Conservation (phyloP, 2,113 vertebrate genomes). For the Cisticola juncidis region DNA sequence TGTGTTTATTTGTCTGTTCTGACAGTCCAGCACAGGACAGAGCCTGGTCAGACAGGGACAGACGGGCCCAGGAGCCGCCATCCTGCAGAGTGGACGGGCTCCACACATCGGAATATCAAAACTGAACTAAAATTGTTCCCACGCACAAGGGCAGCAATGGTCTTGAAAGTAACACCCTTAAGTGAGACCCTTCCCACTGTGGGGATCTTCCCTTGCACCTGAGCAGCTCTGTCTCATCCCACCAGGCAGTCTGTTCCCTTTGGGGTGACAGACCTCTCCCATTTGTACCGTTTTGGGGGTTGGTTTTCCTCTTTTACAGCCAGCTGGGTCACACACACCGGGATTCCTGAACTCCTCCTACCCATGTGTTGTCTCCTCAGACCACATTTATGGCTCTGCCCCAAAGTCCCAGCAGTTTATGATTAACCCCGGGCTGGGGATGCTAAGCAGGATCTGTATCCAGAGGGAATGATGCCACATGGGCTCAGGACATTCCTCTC, state of each 20-base stretch:
- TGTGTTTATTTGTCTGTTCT: fast-evolving
- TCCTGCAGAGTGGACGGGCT: not conserved
- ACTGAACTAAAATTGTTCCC: not conserved
- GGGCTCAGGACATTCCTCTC: not conserved
- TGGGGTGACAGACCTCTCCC: not conserved
- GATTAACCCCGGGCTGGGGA: not conserved
- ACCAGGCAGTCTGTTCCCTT: not conserved
- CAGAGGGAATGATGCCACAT: not conserved
- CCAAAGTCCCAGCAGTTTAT: not conserved
- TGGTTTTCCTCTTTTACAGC: not conserved
- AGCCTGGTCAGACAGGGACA: not conserved
- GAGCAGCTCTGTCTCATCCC: not conserved
- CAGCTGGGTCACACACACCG: fast-evolving
- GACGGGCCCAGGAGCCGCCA: fast-evolving
- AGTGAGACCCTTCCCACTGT: not conserved
- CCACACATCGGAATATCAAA: fast-evolving
- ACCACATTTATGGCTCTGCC: not conserved
- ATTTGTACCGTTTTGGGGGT: fast-evolving
- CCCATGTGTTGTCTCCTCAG: not conserved
- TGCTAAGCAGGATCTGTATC: not conserved
- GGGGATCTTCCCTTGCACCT: not conserved
- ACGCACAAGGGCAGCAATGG: not conserved
- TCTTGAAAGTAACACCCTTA: not conserved
- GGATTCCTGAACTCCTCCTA: not conserved
- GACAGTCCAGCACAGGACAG: fast-evolving